phyloP scores from a whole-genome alignment of 2,797 vertebrate species.

The Galago senegalensis region DNA sequence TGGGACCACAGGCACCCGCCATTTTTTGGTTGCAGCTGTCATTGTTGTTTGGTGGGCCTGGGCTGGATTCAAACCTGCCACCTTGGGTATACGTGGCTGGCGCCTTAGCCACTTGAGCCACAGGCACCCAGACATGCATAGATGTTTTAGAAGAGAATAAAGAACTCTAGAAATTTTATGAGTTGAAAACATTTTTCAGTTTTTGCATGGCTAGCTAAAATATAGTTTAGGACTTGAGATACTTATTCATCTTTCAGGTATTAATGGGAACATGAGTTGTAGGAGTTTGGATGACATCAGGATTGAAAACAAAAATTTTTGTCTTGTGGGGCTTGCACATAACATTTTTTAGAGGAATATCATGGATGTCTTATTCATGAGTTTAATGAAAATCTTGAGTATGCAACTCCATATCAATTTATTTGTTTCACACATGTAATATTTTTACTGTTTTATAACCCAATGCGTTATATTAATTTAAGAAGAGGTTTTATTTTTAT shows the following conservation, averaged over 20 bases:
- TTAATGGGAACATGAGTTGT: not conserved
- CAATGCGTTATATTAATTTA: not conserved
- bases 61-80: too few species aligned
- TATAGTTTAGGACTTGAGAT: not conserved
- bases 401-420: not conserved
- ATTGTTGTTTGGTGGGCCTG: too few species aligned
- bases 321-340: not conserved
- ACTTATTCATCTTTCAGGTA: slow-evolving; percentile 12
- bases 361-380: not conserved
- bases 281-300: not conserved
- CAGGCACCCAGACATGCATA: not conserved
- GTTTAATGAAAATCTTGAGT: not conserved
- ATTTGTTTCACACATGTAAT: not conserved
- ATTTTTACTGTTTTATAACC: not conserved
- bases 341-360: not conserved
- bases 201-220: not conserved
- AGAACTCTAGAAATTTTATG: not conserved
- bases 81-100: too few species aligned
- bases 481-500: not conserved
- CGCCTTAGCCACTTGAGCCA: too few species aligned
- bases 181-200: not conserved
- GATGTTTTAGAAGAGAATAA: not conserved
- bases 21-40: too few species aligned
- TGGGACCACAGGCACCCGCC: too few species aligned
- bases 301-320: not conserved